Evolutionary conservation across 2,113 vertebrate species (phyloP).

Genomic region (Patagioenas fasciata): DNA sequence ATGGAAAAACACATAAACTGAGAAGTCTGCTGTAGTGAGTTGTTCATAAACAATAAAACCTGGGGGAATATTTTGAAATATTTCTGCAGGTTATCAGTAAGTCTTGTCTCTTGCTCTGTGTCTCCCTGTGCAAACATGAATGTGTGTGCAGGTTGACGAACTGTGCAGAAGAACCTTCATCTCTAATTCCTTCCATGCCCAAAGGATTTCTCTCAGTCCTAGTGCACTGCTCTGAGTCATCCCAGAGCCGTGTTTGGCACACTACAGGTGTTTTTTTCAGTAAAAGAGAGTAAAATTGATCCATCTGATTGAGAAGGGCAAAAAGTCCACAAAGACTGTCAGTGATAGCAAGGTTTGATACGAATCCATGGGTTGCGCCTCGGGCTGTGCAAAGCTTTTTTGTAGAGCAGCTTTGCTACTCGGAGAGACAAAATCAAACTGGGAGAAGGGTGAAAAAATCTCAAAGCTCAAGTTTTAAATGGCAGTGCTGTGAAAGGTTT

Average conservation of each 20-base stretch:
- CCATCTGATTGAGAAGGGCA: background rate
- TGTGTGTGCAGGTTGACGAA: rapidly evolving
- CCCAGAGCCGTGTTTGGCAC: background rate
- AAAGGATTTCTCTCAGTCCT: background rate
- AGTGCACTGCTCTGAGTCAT: background rate
- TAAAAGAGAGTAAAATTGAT: background rate
- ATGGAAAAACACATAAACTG: background rate
- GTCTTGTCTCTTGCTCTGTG: background rate
- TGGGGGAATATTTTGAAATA: background rate
- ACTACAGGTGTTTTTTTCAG: background rate
- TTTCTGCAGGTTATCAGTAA: background rate
- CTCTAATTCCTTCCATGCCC: background rate
- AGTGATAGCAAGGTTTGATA: background rate
- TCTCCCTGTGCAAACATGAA: background rate
- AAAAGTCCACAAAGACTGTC: background rate
- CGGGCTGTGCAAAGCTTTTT: background rate
- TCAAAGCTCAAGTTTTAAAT: background rate
- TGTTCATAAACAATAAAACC: background rate
- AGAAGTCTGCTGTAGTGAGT: background rate
- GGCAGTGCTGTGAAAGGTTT: constrained; percentile 12
- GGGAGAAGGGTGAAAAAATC: background rate
- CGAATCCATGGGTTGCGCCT: background rate
- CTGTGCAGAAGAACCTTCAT: background rate
- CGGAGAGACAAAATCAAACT: constrained; percentile 9
- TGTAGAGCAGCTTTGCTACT: background rate